Evolutionary conservation across 2,113 vertebrate species (phyloP).

Genomic region (Porphyrio hochstetteri): DNA sequence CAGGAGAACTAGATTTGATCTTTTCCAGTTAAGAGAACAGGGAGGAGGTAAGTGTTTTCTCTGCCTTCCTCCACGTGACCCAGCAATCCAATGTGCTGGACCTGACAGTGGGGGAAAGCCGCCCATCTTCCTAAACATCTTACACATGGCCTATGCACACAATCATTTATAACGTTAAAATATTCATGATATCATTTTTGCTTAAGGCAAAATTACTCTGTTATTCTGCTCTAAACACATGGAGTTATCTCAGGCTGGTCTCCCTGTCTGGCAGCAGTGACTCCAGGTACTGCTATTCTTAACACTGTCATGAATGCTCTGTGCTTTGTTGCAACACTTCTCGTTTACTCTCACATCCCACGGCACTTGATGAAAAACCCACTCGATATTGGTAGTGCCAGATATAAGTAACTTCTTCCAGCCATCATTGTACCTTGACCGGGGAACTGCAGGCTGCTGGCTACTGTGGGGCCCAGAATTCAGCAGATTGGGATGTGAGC

Average conservation of each 20-base stretch:
- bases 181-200: conserved; percentile 15
- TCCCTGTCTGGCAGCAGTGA: conserved; percentile 45
- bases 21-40: not conserved
- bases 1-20: not conserved
- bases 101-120: not conserved
- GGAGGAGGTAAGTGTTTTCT: not conserved
- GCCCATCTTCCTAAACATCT: not conserved
- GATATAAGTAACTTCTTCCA: not conserved
- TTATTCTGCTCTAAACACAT: not conserved
- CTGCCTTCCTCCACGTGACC: not conserved
- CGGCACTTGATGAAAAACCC: conserved; percentile 5
- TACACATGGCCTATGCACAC: not conserved
- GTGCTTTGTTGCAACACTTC: conserved; percentile 45
- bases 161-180: conserved; percentile 6
- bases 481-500: not conserved
- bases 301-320: conserved; percentile 4
- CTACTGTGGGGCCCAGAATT: not conserved
- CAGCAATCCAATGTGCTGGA: not conserved
- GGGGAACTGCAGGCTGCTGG: not conserved
- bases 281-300: conserved; percentile 55
- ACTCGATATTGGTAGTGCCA: not conserved
- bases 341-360: conserved; percentile 32
- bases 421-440: not conserved
- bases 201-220: not conserved
- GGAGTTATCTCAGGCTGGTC: conserved; percentile 14